Evolutionary conservation across 2,888 invertebrate species (phyloP).

Genomic region (Lapara coniferarum): DNA sequence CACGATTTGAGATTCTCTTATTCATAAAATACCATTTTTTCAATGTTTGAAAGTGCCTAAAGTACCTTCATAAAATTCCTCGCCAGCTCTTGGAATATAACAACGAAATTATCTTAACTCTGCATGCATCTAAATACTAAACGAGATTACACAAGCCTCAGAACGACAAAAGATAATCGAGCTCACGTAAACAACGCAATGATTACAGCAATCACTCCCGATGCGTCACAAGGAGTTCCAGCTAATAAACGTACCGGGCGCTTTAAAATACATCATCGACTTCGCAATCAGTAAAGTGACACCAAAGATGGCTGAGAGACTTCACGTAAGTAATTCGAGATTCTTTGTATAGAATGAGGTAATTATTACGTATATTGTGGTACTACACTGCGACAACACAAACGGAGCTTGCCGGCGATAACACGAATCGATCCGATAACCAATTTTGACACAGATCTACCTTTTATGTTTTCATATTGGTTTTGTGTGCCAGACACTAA

Average conservation of each 20-base stretch:
- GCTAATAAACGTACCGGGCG: slow-evolving; percentile 87
- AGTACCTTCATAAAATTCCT: too few species aligned
- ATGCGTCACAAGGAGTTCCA: slow-evolving; percentile 91
- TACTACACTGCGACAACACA: slow-evolving; percentile 5
- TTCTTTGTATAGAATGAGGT: slow-evolving; percentile 24
- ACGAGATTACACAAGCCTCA: slow-evolving; percentile 2
- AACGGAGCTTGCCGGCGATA: background rate
- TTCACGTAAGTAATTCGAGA: slow-evolving; percentile 75
- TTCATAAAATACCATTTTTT: too few species aligned
- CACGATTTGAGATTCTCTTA: too few species aligned
- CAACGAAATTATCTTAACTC: background rate
- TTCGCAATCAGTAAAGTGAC: slow-evolving; percentile 87
- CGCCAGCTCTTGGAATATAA: too few species aligned
- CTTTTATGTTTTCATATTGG: too few species aligned
- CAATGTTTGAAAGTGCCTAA: too few species aligned
- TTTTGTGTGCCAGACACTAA: too few species aligned
- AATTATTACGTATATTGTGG: slow-evolving; percentile 21
- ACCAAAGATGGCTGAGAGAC: slow-evolving; percentile 87
- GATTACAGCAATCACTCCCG: slow-evolving; percentile 88
- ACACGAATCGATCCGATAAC: too few species aligned
- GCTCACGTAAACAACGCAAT: slow-evolving; percentile 19
- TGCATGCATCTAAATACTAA: background rate
- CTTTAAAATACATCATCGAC: slow-evolving; percentile 90
- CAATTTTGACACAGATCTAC: too few species aligned
- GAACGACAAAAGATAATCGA: background rate